Evolutionary conservation across 2,888 invertebrate genomes (phyloP).

Genomic region (Agrotis exclamationis): DNA sequence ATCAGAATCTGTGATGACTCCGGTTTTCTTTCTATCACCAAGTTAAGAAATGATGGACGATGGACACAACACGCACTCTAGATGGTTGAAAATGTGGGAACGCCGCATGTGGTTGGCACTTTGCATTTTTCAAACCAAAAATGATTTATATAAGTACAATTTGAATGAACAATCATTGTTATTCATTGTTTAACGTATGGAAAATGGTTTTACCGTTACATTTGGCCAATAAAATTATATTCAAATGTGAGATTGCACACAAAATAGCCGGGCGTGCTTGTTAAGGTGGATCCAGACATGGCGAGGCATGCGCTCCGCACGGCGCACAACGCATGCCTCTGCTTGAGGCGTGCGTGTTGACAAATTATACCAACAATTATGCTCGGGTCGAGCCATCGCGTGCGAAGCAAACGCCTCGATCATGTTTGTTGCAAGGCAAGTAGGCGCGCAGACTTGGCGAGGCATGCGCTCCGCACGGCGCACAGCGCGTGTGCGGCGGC

Average conservation of each 20-base stretch:
- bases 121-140: neutral
- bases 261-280: constrained; percentile 28
- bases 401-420: too few relatives aligned
- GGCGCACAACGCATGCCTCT: too few relatives aligned
- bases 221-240: constrained; percentile 32
- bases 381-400: too few relatives aligned
- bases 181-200: neutral
- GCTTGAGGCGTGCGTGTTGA: too few relatives aligned
- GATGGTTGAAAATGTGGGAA: neutral
- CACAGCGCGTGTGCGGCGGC: too few relatives aligned
- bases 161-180: neutral
- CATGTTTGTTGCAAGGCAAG: too few relatives aligned
- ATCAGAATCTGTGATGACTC: constrained; percentile 70
- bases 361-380: too few relatives aligned
- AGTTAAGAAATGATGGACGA: neutral
- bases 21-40: constrained; percentile 85
- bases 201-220: constrained; percentile 19
- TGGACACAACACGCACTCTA: neutral
- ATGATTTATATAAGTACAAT: neutral
- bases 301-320: too few relatives aligned
- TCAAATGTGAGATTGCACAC: constrained; percentile 26
- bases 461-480: too few relatives aligned
- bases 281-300: too few relatives aligned
- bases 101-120: neutral
- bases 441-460: too few relatives aligned